These are phyloP conservation scores for Steromphala cineraria DNA, from an alignment of 2,888 invertebrate genomes.

Conservation along the genomic window DNA sequence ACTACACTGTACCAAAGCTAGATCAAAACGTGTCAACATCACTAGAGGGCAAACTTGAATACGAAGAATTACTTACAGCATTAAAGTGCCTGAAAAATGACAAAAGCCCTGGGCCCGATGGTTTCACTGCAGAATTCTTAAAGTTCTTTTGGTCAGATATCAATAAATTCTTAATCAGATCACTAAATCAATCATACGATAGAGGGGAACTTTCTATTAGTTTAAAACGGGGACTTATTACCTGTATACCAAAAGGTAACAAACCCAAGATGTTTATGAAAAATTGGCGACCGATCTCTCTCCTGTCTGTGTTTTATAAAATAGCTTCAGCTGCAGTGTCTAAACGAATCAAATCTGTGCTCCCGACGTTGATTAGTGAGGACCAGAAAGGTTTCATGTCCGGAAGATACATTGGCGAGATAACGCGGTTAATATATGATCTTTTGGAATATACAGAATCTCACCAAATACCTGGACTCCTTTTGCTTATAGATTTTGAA, in stretches of 20 bases:
- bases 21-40: too few relatives aligned
- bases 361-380: neutral
- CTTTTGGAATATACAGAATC: neutral
- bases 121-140: too few relatives aligned
- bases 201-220: neutral
- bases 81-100: too few relatives aligned
- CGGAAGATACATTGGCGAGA: slow-evolving; percentile 6
- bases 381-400: neutral
- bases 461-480: neutral
- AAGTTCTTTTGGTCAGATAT: neutral
- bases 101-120: too few relatives aligned
- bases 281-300: neutral
- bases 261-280: neutral
- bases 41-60: too few relatives aligned
- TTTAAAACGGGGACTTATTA: neutral
- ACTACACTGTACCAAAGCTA: too few relatives aligned
- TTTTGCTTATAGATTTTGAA: slow-evolving; percentile 6
- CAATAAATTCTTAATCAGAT: neutral
- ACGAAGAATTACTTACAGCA: too few relatives aligned
- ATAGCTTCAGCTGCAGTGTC: neutral
- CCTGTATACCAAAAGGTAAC: neutral
- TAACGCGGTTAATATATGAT: neutral
- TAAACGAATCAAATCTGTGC: neutral
- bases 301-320: neutral
- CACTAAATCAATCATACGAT: neutral